A percentile compares a stretch with the other conserved stretches of the same genome.
Evolutionary conservation across 2,797 vertebrate genomes (phyloP).

Genomic region (Hoplostethus atlanticus): DNA sequence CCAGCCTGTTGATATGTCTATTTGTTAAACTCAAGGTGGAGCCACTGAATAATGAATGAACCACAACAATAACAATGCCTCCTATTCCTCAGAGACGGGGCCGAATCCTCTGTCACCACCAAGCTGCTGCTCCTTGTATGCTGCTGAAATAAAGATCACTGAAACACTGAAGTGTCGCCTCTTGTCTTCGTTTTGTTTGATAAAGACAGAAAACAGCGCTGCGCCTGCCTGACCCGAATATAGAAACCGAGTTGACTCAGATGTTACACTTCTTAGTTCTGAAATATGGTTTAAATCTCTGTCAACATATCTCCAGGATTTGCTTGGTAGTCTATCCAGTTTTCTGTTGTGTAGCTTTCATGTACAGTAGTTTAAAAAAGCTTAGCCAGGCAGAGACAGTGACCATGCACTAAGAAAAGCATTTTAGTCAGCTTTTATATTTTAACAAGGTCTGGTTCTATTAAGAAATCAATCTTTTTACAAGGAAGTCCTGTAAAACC

Average conservation of each 20-base stretch:
- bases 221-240: constrained; percentile 1
- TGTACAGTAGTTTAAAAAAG: constrained; percentile 1
- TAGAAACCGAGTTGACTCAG: background rate
- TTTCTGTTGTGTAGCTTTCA: constrained; percentile 36
- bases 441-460: background rate
- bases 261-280: background rate
- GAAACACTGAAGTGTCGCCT: no score
- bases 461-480: constrained; percentile 3
- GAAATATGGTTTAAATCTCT: background rate
- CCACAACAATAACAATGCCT: no score
- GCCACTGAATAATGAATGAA: no score
- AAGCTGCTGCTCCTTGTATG: background rate
- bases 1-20: no score
- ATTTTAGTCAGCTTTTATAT: constrained; percentile 6
- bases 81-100: no score
- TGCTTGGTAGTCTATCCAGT: constrained; percentile 15
- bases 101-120: background rate
- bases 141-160: background rate
- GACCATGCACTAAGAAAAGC: background rate
- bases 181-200: no score
- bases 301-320: constrained; percentile 13
- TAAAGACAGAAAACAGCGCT: background rate
- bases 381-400: background rate
- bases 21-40: no score
- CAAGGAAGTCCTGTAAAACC: constrained; percentile 3